Evolutionary conservation across 2,888 invertebrate genomes (phyloP).

Genomic region (Caenorhabditis doughertyi): DNA sequence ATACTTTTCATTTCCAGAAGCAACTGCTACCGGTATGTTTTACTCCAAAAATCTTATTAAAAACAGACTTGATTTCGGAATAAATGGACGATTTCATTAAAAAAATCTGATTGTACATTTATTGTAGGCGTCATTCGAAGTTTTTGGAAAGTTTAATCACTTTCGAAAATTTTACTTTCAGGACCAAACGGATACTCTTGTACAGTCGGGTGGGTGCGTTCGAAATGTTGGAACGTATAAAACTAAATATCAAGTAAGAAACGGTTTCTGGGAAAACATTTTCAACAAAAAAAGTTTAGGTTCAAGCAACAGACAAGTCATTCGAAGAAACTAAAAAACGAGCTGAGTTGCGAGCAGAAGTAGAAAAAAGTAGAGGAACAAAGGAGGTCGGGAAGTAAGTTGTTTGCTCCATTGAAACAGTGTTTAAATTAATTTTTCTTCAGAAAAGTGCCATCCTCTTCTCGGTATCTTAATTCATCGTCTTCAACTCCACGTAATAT

Average conservation of each 20-base stretch:
- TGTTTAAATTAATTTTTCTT: not conserved
- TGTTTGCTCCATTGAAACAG: not conserved
- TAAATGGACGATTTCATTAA: too few relatives aligned
- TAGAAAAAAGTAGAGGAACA: slow-evolving; percentile 75
- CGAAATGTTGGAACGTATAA: slow-evolving; percentile 61
- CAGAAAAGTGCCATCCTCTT: slow-evolving; percentile 33
- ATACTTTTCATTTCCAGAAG: slow-evolving; percentile 60
- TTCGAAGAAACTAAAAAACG: slow-evolving; percentile 79
- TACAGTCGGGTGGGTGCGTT: slow-evolving; percentile 54
- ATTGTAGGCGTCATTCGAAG: too few relatives aligned
- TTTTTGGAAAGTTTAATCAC: too few relatives aligned
- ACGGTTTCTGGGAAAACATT: too few relatives aligned
- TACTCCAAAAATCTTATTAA: not conserved
- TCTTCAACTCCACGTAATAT: slow-evolving; percentile 48
- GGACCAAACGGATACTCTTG: slow-evolving; percentile 62
- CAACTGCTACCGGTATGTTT: slow-evolving; percentile 50
- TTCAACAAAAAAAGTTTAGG: slow-evolving; percentile 47
- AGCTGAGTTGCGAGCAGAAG: slow-evolving; percentile 76
- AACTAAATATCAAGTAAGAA: slow-evolving; percentile 61
- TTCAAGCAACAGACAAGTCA: slow-evolving; percentile 78
- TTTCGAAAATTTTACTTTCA: slow-evolving; percentile 14
- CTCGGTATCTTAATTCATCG: slow-evolving; percentile 50
- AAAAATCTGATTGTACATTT: too few relatives aligned
- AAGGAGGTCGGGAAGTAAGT: slow-evolving; percentile 72
- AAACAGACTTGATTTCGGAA: not conserved